Evolutionary conservation across 2,113 vertebrate genomes (phyloP).

Genomic region (Callionymus lyra): DNA sequence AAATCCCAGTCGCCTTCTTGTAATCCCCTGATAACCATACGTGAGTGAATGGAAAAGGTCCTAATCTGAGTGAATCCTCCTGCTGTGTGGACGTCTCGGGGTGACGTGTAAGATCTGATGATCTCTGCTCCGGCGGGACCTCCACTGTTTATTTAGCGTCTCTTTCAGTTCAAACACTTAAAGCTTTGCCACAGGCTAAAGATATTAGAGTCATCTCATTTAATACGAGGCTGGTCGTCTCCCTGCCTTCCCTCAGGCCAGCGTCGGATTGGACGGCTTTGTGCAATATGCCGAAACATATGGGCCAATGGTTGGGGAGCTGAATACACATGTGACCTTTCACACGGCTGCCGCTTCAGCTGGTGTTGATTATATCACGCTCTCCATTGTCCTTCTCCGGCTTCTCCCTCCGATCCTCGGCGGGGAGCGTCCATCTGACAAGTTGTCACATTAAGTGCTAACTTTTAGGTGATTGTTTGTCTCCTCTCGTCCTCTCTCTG

Average conservation of each 20-base stretch:
- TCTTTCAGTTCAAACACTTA: slow-evolving; percentile 76
- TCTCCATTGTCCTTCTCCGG: background rate
- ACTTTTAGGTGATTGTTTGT: slow-evolving; percentile 85
- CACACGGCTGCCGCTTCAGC: slow-evolving; percentile 39
- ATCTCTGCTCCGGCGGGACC: slow-evolving; percentile 82
- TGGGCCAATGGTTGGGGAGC: slow-evolving; percentile 21
- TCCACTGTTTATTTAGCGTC: slow-evolving; percentile 84
- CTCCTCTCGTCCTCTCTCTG: slow-evolving; percentile 72
- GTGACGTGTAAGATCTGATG: slow-evolving; percentile 76
- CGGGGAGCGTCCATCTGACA: slow-evolving; percentile 82
- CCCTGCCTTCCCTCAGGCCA: slow-evolving; percentile 74
- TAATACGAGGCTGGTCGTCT: slow-evolving; percentile 71
- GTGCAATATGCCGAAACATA: slow-evolving; percentile 59
- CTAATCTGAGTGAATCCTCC: slow-evolving; percentile 3
- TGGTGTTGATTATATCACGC: slow-evolving; percentile 36
- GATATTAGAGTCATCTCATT: slow-evolving; percentile 87
- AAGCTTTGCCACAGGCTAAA: slow-evolving; percentile 61
- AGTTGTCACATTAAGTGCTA: slow-evolving; percentile 96
- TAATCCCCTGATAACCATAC: no score
- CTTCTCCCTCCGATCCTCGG: background rate
- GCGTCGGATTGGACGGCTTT: slow-evolving; percentile 47
- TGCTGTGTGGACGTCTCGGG: slow-evolving; percentile 65
- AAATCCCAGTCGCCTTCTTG: no score
- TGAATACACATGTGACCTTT: slow-evolving; percentile 48
- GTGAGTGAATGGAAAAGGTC: no score